Evolutionary conservation across 1,140 invertebrate species (phyloP), one percentile per base, ranked within the genome.

Genomic region (Copidosoma floridanum): DNA sequence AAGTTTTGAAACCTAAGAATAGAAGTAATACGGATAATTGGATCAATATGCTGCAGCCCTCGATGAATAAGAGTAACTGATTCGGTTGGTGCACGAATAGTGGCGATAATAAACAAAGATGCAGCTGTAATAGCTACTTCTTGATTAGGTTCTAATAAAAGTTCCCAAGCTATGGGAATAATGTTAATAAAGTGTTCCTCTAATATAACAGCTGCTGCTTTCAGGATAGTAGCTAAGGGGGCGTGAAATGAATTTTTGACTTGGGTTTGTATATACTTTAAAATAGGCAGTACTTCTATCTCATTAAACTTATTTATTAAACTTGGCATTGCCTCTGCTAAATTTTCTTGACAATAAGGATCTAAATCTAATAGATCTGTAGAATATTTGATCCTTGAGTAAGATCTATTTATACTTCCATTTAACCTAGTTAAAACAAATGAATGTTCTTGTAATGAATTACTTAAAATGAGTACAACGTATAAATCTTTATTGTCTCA

Each of bases 1-100:
- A 99, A 82, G 8, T 93, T 89, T 84, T 97, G 90, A 82, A 98
- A 99, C 62, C 92, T 89, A 37, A 96, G 77, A 62, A 95, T 86
- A 2, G 92, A 88, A 71, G 88, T 89, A 37, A 93, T 90, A 61
- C 93, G 79, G 27, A 86, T 84, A 24, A 85, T 83, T 0, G 92
- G 86, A 71, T 94, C 91, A 41, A 85, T 82, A 78, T 96, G 89
- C 48, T 92, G 89, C 27, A 99, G 80, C 43, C 94, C 90, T 37
- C 86, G 84, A 54, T 91, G 88, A 86, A 99, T 94, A 40, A 98
- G 84, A 38, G 94, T 89, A 26, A 90, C 86, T 1, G 94, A 93
- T 67, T 90, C 89, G 44, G 90, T 87, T 0, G 96, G 92, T 11
- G 92, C 88, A 72, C 94, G 91, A 1, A 98, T 93, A 1, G 97